A percentile compares a stretch with the other conserved stretches of the same genome.
phyloP scores from a whole-genome alignment of 2,113 vertebrate genomes.

The Gallinago undulata region DNA sequence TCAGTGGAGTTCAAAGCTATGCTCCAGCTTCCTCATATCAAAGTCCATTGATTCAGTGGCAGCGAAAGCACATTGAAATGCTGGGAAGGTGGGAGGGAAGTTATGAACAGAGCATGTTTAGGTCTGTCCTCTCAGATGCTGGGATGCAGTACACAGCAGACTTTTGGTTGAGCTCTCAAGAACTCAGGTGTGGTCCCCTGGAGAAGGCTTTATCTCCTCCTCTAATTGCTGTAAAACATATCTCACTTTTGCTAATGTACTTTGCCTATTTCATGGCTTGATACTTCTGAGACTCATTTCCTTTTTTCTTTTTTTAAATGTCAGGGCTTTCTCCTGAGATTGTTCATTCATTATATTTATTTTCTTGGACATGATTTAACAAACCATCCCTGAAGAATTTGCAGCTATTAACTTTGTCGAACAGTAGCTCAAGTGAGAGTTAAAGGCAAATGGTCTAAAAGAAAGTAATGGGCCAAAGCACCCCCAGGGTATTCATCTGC shows the following conservation, averaged over 20 bases:
- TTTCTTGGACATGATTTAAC: conserved; percentile 78
- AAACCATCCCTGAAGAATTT: conserved; percentile 70
- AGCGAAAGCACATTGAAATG: conserved; percentile 57
- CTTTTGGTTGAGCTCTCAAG: conserved; percentile 52
- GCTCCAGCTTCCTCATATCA: conserved; percentile 73
- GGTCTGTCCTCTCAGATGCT: conserved; percentile 54
- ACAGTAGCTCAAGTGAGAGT: conserved; percentile 66
- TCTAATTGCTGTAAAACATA: conserved; percentile 60
- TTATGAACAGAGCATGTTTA: conserved; percentile 55
- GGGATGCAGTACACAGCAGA: conserved; percentile 59
- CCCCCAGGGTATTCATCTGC: conserved; percentile 30
- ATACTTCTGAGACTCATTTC: conserved; percentile 69
- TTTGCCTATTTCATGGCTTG: conserved; percentile 50
- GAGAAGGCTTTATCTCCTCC: conserved; percentile 40
- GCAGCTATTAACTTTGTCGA: conserved; percentile 69
- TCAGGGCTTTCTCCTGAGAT: conserved; percentile 75
- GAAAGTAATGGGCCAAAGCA: conserved; percentile 43
- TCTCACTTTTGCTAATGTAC: conserved; percentile 56
- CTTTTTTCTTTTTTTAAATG: conserved; percentile 64
- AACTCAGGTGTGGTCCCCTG: conserved; percentile 56
- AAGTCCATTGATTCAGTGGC: conserved; percentile 74
- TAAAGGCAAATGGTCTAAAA: conserved; percentile 70
- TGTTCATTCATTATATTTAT: conserved; percentile 79
- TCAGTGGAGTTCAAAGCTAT: conserved; percentile 78
- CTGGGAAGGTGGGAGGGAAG: conserved; percentile 65